These are phyloP conservation scores for Myotis myotis DNA, from an alignment of 2,797 vertebrate species.

Conservation along the genomic window DNA sequence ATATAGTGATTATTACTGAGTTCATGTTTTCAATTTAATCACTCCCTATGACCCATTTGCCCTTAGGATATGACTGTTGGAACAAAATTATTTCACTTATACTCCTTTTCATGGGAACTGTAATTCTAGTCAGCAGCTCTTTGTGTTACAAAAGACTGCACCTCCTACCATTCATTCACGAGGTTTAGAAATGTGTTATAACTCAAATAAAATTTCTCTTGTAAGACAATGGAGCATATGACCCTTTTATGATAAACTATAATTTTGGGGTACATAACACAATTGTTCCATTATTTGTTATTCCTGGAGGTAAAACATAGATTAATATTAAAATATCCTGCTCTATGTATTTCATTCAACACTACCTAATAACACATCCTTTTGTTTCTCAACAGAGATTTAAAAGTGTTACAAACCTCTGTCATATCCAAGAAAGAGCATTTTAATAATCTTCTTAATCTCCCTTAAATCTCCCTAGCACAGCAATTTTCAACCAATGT, in stretches of 20 bases:
- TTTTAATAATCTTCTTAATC: slow-evolving; percentile 65
- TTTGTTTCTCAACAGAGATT: slow-evolving; percentile 58
- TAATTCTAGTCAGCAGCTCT: slow-evolving; percentile 67
- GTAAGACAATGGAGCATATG: slow-evolving; percentile 48
- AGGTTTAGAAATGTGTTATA: slow-evolving; percentile 59
- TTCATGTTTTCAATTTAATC: slow-evolving; percentile 66
- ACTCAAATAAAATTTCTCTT: slow-evolving; percentile 70
- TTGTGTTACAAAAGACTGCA: slow-evolving; percentile 41
- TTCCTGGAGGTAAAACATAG: slow-evolving; percentile 37
- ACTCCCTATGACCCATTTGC: slow-evolving; percentile 57
- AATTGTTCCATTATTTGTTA: slow-evolving; percentile 37
- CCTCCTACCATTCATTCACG: slow-evolving; percentile 48
- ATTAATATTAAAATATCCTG: slow-evolving; percentile 42
- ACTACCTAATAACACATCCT: slow-evolving; percentile 10
- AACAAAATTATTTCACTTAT: slow-evolving; percentile 70
- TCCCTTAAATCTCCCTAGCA: slow-evolving; percentile 41
- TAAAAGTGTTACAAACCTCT: slow-evolving; percentile 61
- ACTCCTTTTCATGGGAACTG: slow-evolving; percentile 53
- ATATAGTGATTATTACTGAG: slow-evolving; percentile 29
- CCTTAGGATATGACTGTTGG: slow-evolving; percentile 54
- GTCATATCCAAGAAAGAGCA: slow-evolving; percentile 33
- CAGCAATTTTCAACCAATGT: neutral
- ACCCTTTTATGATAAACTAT: slow-evolving; percentile 65
- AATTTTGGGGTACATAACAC: slow-evolving; percentile 51
- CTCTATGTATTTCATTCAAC: slow-evolving; percentile 44